Conservation (phyloP, 37 sponge, comb jelly and placozoan genomes). For the Ianthella basta region DNA sequence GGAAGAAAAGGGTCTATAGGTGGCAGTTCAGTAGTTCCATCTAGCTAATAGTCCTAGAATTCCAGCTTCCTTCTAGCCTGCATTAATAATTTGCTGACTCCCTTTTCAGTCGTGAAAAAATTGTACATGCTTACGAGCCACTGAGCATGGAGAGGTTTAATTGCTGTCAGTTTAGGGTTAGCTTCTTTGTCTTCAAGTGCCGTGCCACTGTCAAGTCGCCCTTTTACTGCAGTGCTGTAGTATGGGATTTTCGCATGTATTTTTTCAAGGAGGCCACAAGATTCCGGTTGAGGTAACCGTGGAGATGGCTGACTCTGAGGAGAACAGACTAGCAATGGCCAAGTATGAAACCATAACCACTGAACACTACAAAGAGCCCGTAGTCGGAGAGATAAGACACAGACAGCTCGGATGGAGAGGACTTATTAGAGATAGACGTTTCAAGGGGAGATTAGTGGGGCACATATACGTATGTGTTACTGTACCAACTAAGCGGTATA, state of each 20-base stretch:
- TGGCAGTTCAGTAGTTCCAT: slow-evolving; percentile 29
- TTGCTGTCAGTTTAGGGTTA: slow-evolving; percentile 36
- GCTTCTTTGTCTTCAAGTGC: slow-evolving; percentile 55
- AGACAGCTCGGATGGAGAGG: no score
- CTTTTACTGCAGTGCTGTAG: slow-evolving; percentile 33
- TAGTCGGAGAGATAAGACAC: slow-evolving; percentile 20
- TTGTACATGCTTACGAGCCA: slow-evolving; percentile 54
- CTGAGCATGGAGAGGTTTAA: slow-evolving; percentile 55
- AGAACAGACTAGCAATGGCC: slow-evolving; percentile 22
- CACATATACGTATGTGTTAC: no score
- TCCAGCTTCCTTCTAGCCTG: slow-evolving; percentile 39
- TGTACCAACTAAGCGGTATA: no score
- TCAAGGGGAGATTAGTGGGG: no score
- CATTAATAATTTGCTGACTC: slow-evolving; percentile 36
- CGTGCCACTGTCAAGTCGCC: slow-evolving; percentile 39
- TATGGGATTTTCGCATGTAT: slow-evolving; percentile 22
- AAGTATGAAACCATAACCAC: slow-evolving; percentile 26
- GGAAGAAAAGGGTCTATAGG: slow-evolving; percentile 31
- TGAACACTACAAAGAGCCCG: slow-evolving; percentile 50
- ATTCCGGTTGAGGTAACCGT: slow-evolving; percentile 53
- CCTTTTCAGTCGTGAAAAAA: slow-evolving; percentile 11
- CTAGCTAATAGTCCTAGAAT: slow-evolving; percentile 40
- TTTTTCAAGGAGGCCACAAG: slow-evolving; percentile 45
- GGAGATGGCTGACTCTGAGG: slow-evolving; percentile 27
- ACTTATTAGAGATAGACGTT: no score